Evolutionary conservation across 2,113 vertebrate genomes (phyloP).

Genomic region (Psammodynastes pulverulentus): DNA sequence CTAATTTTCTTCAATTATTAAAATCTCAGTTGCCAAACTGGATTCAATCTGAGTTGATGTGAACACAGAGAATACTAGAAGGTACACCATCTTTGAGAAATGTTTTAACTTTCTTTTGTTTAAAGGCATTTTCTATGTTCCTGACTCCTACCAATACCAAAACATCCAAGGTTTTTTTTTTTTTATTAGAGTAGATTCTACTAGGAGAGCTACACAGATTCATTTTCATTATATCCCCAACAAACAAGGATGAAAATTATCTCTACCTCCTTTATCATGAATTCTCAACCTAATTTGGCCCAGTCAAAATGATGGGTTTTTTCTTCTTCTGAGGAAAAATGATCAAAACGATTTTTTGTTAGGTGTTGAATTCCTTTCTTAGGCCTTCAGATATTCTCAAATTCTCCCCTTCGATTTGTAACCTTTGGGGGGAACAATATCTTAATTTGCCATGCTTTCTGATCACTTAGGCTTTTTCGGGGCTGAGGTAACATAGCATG

Average conservation of each 20-base stretch:
- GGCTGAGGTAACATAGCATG: conserved; percentile 77
- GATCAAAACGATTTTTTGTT: background rate
- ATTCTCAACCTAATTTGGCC: background rate
- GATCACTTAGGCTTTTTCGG: conserved; percentile 74
- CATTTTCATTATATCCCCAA: conserved; percentile 10
- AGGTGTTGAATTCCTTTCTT: conserved; percentile 44
- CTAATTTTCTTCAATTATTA: background rate
- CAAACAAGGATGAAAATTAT: background rate
- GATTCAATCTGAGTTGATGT: background rate
- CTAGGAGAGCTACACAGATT: background rate
- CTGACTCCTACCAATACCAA: background rate
- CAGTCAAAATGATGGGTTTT: background rate
- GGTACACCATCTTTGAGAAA: background rate
- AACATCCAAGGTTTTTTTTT: background rate
- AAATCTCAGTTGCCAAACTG: background rate
- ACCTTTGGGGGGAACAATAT: conserved; percentile 68
- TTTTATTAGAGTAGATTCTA: background rate
- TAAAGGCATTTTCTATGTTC: background rate
- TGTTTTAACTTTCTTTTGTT: background rate
- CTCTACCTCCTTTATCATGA: fast-evolving
- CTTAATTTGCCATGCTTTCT: conserved; percentile 79
- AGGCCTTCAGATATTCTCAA: conserved; percentile 59
- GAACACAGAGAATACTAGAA: background rate
- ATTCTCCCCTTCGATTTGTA: conserved; percentile 74
- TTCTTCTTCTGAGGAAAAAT: conserved; percentile 22